A percentile compares a stretch with the other conserved stretches of the same genome.
These are phyloP conservation scores for Nyctalus aviator DNA, from an alignment of 2,797 vertebrate genomes.

Conservation along the genomic window DNA sequence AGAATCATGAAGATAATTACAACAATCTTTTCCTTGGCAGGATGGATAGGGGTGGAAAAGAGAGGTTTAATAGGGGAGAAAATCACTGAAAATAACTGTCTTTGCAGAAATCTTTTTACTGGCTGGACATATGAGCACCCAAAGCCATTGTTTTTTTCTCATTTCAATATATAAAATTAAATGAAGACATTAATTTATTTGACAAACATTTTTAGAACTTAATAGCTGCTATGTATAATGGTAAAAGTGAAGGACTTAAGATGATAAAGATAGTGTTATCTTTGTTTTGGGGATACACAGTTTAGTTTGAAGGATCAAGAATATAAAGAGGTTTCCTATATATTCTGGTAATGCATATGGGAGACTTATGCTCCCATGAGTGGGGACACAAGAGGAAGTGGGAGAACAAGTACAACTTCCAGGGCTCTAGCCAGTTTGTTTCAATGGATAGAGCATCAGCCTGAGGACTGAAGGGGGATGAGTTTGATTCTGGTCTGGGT, in stretches of 20 bases:
- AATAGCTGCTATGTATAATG: background rate
- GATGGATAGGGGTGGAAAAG: no score
- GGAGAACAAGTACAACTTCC: background rate
- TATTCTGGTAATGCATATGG: background rate
- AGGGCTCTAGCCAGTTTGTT: background rate
- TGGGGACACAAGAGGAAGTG: background rate
- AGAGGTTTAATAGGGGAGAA: background rate
- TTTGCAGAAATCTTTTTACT: constrained; percentile 4
- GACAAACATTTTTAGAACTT: background rate
- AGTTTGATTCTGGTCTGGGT: no score
- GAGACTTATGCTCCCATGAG: background rate
- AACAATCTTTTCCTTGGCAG: constrained; percentile 17
- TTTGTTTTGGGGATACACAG: background rate
- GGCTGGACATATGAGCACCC: background rate
- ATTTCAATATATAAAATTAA: constrained; percentile 55
- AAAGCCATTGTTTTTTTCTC: background rate
- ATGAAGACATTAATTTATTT: constrained; percentile 14
- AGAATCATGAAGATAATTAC: background rate
- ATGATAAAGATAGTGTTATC: background rate
- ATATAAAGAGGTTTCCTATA: background rate
- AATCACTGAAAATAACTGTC: background rate
- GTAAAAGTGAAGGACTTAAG: background rate
- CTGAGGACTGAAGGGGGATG: no score
- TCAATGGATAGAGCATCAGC: no score
- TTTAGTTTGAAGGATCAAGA: background rate